Percentiles rank a stretch among this genome's conserved stretches.
Evolutionary conservation across 2,113 vertebrate genomes (phyloP).

Genomic region (Heterocephalus glaber): DNA sequence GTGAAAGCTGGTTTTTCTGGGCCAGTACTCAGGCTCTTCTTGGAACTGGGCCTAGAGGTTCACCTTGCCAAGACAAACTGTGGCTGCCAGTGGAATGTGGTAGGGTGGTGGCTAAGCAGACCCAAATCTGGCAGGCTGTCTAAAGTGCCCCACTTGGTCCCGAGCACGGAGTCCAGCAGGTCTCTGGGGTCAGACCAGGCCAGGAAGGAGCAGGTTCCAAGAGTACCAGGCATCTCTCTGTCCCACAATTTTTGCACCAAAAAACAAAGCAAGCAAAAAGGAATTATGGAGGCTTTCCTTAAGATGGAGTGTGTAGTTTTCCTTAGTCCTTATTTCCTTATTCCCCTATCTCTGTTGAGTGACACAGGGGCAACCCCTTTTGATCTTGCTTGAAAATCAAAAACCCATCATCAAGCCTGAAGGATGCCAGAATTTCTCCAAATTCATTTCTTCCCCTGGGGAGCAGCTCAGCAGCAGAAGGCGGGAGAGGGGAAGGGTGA

Average conservation of each 20-base stretch:
- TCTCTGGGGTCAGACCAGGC: neutral
- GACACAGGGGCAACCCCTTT: neutral
- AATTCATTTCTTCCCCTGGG: neutral
- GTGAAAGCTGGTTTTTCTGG: slow-evolving; percentile 66
- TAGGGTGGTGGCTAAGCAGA: neutral
- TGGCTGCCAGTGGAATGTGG: slow-evolving; percentile 37
- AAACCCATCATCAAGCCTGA: neutral
- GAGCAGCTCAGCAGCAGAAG: neutral
- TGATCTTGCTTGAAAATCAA: slow-evolving; percentile 20
- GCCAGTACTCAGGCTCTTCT: slow-evolving; percentile 25
- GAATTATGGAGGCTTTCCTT: too few species aligned
- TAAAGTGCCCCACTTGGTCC: neutral
- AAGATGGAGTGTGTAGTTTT: too few species aligned
- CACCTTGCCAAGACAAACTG: slow-evolving; percentile 70
- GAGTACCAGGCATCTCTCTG: neutral
- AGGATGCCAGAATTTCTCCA: slow-evolving; percentile 22
- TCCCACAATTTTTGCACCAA: too few species aligned
- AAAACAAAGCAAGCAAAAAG: too few species aligned
- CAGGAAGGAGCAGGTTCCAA: neutral
- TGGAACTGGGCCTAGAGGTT: slow-evolving; percentile 44
- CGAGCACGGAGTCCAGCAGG: neutral
- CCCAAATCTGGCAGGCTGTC: neutral
- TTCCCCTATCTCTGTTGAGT: too few species aligned
- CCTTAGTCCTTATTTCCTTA: too few species aligned
- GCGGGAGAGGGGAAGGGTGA: neutral